Conservation (phyloP, 2,888 invertebrate species). For the Poecilus cupreus region DNA sequence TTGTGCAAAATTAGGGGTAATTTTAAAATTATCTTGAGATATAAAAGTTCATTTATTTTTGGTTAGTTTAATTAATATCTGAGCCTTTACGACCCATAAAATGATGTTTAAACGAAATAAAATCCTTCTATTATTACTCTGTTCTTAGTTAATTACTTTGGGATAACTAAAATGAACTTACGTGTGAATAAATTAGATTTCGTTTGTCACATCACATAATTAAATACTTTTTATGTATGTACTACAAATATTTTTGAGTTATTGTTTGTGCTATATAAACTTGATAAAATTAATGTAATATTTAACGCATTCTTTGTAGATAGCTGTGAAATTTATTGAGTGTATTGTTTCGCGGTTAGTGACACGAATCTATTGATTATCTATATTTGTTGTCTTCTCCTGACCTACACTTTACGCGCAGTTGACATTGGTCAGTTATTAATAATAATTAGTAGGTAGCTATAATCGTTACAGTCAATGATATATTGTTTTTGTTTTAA, state of each 20-base stretch:
- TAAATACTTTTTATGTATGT: too few species aligned
- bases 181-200: not conserved
- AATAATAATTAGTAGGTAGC: constrained; percentile 6
- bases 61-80: constrained; percentile 24
- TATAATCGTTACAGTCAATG: constrained; percentile 1
- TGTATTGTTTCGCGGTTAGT: not conserved
- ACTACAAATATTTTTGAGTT: not conserved
- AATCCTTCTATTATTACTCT: constrained; percentile 19
- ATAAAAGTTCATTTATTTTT: constrained; percentile 36
- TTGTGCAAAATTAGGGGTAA: not conserved
- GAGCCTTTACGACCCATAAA: constrained; percentile 38
- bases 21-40: constrained; percentile 32
- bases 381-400: constrained; percentile 12
- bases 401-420: constrained; percentile 25
- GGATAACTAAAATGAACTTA: not conserved
- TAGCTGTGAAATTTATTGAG: not conserved
- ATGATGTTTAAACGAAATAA: constrained; percentile 36
- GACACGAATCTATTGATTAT: constrained; percentile 33
- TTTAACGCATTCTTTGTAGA: not conserved
- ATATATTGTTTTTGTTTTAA: not conserved
- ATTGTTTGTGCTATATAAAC: not conserved
- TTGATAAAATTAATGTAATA: not conserved
- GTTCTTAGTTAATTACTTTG: not conserved
- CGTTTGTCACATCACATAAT: too few species aligned
- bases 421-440: constrained; percentile 21